Conservation (phyloP, 1,140 invertebrate genomes). For the Apocrypta bakeri region DNA sequence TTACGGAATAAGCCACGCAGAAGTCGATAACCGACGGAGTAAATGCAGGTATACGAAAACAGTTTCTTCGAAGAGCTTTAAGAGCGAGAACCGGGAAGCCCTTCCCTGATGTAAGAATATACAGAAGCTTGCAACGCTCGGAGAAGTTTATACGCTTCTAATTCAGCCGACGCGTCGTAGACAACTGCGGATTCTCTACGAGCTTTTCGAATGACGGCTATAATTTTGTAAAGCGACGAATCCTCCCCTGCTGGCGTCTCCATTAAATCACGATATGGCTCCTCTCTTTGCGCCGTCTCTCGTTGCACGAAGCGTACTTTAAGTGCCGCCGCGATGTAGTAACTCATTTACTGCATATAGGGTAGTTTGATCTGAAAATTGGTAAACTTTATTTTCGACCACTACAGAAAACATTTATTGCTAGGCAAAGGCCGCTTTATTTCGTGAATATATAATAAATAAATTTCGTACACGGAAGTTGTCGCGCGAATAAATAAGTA, state of each 20-base stretch:
- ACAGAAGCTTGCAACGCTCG: neutral
- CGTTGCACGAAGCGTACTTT: neutral
- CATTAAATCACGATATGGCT: slow-evolving; percentile 23
- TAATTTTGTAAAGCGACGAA: slow-evolving; percentile 25
- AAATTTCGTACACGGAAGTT: neutral
- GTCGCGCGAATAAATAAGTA: neutral
- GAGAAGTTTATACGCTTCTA: slow-evolving; percentile 8
- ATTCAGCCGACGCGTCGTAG: slow-evolving; percentile 17
- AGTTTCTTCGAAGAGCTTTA: neutral
- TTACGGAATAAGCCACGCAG: neutral
- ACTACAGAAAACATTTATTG: no score
- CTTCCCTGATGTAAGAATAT: no score
- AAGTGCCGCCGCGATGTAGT: slow-evolving; percentile 14
- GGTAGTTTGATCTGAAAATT: slow-evolving; percentile 37
- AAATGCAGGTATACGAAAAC: neutral
- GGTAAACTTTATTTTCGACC: slow-evolving; percentile 18
- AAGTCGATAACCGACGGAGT: neutral
- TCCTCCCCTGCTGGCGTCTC: neutral
- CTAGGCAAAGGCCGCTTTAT: neutral
- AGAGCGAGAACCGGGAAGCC: neutral
- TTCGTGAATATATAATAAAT: slow-evolving; percentile 20
- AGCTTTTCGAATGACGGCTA: slow-evolving; percentile 32
- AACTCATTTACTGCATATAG: slow-evolving; percentile 36
- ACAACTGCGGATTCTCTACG: slow-evolving; percentile 11
- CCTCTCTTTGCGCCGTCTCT: neutral